These are phyloP conservation scores for Ictidomys tridecemlineatus DNA, from an alignment of 2,113 vertebrate species.

Conservation along the genomic window DNA sequence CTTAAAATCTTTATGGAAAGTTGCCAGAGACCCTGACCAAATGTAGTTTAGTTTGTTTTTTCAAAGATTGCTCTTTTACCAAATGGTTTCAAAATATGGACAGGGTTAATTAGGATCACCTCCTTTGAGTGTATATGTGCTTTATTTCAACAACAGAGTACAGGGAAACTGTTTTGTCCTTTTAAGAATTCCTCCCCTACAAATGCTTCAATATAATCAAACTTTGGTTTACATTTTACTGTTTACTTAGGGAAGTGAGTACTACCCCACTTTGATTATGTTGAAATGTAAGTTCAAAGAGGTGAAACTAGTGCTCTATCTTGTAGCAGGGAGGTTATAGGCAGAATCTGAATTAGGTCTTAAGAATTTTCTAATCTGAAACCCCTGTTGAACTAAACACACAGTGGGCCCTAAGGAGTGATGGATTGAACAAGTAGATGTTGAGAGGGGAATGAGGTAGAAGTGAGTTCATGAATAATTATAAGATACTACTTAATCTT, in stretches of 20 bases:
- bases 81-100: slow-evolving; percentile 51
- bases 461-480: neutral
- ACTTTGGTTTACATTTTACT: slow-evolving; percentile 3
- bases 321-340: neutral
- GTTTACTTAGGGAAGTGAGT: slow-evolving; percentile 5
- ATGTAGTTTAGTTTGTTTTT: neutral
- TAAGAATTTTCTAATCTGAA: neutral
- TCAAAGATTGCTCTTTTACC: slow-evolving; percentile 12
- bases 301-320: neutral
- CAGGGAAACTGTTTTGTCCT: neutral
- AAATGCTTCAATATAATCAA: slow-evolving; percentile 15
- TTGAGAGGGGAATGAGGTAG: neutral
- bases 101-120: neutral
- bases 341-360: neutral
- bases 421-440: neutral
- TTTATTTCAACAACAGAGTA: slow-evolving; percentile 53
- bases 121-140: neutral
- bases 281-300: neutral
- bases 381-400: neutral
- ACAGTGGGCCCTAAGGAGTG: neutral
- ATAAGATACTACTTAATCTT: neutral
- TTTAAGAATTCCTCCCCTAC: neutral
- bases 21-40: neutral
- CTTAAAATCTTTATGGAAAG: slow-evolving; percentile 25
- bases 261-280: neutral